phyloP scores from a whole-genome alignment of 2,797 vertebrate species.

The Poeciliopsis presidionis region DNA sequence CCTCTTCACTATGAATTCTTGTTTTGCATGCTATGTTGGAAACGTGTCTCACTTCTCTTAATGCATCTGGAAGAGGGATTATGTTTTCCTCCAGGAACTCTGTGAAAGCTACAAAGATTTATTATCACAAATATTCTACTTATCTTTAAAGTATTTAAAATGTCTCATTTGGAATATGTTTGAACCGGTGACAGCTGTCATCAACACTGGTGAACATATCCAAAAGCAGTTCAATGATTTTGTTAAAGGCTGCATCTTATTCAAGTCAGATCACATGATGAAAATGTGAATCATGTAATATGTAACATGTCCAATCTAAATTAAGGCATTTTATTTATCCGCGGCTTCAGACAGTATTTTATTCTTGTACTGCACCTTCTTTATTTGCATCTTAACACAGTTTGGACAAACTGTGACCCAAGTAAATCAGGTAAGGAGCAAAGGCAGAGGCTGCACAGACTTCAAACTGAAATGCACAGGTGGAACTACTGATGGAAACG shows the following conservation, averaged over 20 bases:
- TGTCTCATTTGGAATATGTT: not conserved
- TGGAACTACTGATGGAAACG: not conserved
- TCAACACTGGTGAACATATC: not conserved
- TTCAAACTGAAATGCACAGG: not conserved
- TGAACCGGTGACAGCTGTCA: not conserved
- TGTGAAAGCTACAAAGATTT: not conserved
- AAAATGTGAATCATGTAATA: not conserved
- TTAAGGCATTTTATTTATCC: not conserved
- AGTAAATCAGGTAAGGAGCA: not conserved
- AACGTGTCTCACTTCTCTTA: not conserved
- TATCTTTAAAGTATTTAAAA: not conserved
- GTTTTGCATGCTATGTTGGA: not conserved
- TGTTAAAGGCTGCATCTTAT: not conserved
- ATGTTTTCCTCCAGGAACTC: not conserved
- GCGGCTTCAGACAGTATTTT: not conserved
- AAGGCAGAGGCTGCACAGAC: not conserved
- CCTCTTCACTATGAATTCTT: not conserved
- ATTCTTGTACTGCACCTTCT: not conserved
- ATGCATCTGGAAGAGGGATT: not conserved
- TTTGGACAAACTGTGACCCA: not conserved
- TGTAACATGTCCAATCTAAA: not conserved
- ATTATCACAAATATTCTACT: not conserved
- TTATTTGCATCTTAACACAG: not conserved
- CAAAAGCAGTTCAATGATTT: not conserved
- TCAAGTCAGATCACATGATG: not conserved